phyloP scores from a whole-genome alignment of 2,797 vertebrate genomes.

The Enteromius mattozi region DNA sequence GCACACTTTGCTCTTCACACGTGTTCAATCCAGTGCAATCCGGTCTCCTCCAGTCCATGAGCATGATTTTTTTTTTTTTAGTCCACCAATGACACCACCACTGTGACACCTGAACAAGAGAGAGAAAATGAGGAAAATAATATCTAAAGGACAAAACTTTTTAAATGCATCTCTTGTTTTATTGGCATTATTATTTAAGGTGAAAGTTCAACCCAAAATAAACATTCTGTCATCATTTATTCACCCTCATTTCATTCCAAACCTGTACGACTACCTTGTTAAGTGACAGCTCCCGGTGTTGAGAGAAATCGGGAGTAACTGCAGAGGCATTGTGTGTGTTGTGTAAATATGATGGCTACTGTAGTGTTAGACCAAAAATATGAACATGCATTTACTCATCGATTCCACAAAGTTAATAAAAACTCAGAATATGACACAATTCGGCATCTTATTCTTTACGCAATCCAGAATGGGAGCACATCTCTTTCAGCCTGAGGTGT shows the following conservation, averaged over 20 bases:
- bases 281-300: too few relatives aligned
- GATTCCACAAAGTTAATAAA: background rate
- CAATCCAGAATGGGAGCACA: slow-evolving; percentile 3
- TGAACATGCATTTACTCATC: background rate
- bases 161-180: slow-evolving; percentile 13
- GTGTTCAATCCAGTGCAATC: slow-evolving; percentile 66
- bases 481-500: background rate
- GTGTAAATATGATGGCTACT: too few relatives aligned
- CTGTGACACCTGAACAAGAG: slow-evolving; percentile 73
- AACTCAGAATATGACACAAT: background rate
- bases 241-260: background rate
- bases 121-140: slow-evolving; percentile 48
- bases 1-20: slow-evolving; percentile 67
- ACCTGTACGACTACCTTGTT: background rate
- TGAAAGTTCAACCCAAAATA: too few relatives aligned
- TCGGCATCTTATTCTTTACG: background rate
- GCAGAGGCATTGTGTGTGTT: too few relatives aligned
- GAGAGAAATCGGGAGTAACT: too few relatives aligned
- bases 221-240: background rate
- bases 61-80: slow-evolving; percentile 81
- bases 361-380: background rate
- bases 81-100: slow-evolving; percentile 63
- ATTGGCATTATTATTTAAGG: background rate
- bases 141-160: slow-evolving; percentile 52
- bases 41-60: slow-evolving; percentile 67